Evolutionary conservation across 1,140 invertebrate species (phyloP), one percentile per base, ranked within the genome.

Genomic region (Belonocnema kinseyi): DNA sequence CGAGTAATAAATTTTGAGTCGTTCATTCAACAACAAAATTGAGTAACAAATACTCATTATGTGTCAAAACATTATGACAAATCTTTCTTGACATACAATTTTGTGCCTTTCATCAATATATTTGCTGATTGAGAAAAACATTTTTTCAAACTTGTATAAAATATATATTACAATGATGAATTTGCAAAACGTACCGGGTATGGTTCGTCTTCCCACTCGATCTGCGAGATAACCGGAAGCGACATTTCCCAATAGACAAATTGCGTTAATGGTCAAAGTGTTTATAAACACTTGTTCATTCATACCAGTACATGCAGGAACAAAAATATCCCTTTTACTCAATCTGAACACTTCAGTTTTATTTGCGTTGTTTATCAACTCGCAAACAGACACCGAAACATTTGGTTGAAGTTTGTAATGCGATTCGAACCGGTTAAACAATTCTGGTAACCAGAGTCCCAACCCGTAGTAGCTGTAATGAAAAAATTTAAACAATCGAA

Each of bases 361-460:
- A n/a, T 50, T 61, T 21, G 54, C 73, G 53, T 54, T 21, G 26
- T 78, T 66, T n/a, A 89, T 87, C 11, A 93, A 76, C 77, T 93
- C 84, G 72, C 92, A 93, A 4, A 94, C 88, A 16, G 91, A 90
- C 10, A 91, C 88, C 0, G 90, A 89, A 26, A 71, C 79, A 78
- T 93, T 91, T 3, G 92, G 92, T 81, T 92, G 83, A 0, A 85
- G 77, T 19, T 87, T 84, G 46, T 92, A 90, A 77, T 91, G 92
- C 21, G 87, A 87, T 53, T 92, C 88, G 78, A 94, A 92, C 4
- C 94, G 91, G 12, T 93, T 92, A 50, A 95, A 93, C 7, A 95
- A 86, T 85, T 95, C 94, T 17, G 94, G 94, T 17, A 95, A 92
- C 95, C 95, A 95, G 17, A 95, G 88, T 75, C 94, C 94, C 8